These are phyloP conservation scores for Mactra quadrangularis DNA, from an alignment of 1,140 invertebrate species.

Conservation along the genomic window DNA sequence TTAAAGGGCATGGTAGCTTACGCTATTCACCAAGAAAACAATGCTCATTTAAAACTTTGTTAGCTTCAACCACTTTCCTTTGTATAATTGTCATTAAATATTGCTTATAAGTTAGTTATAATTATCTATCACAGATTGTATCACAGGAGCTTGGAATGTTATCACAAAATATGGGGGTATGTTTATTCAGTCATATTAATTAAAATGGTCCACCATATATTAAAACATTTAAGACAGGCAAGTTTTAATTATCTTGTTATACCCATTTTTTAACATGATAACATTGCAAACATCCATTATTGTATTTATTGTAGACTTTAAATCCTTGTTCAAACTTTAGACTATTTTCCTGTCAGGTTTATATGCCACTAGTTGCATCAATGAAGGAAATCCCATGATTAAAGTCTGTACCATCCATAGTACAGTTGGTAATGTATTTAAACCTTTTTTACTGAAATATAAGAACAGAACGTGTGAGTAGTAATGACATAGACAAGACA, in stretches of 20 bases:
- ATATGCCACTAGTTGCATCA: conserved; percentile 58
- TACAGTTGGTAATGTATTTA: conserved; percentile 56
- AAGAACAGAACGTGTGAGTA: neutral
- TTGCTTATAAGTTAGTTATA: too few relatives aligned
- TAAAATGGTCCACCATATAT: too few relatives aligned
- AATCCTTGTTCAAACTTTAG: neutral
- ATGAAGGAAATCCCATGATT: conserved; percentile 68
- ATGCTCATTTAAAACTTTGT: too few relatives aligned
- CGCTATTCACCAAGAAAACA: too few relatives aligned
- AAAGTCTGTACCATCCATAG: conserved; percentile 70
- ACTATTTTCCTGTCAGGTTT: conserved; percentile 35
- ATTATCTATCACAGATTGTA: too few relatives aligned
- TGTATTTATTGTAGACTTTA: neutral
- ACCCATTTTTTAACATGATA: neutral
- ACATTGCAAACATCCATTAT: neutral
- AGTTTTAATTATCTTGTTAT: neutral
- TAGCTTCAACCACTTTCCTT: too few relatives aligned
- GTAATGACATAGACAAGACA: too few relatives aligned
- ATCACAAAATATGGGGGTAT: too few relatives aligned
- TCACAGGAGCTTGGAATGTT: too few relatives aligned
- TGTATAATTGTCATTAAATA: too few relatives aligned
- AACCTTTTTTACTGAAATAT: conserved; percentile 61
- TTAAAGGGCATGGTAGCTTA: too few relatives aligned
- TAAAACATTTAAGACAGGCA: neutral
- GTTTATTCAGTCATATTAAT: too few relatives aligned